Conservation (phyloP, 2,113 vertebrate genomes). For the Raphicerus campestris region DNA sequence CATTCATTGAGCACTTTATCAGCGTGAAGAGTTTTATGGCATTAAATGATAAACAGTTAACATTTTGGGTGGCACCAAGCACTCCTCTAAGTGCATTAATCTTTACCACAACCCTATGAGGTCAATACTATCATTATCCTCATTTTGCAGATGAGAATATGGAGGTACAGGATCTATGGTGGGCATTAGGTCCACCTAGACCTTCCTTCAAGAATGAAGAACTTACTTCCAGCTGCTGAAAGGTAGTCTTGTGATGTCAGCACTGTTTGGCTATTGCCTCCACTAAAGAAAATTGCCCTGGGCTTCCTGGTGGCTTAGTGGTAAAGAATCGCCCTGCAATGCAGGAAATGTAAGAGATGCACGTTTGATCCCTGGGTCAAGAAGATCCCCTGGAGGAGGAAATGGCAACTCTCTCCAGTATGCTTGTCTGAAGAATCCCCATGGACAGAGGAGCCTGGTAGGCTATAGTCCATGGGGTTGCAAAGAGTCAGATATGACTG, state of each 20-base stretch:
- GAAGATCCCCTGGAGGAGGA: not conserved
- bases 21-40: not conserved
- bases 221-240: not conserved
- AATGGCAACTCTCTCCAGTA: not conserved
- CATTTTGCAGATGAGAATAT: not conserved
- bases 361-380: not conserved
- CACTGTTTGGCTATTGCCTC: not conserved
- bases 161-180: not conserved
- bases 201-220: not conserved
- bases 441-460: not conserved
- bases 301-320: not conserved
- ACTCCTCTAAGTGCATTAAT: not conserved
- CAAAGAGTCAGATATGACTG: not conserved
- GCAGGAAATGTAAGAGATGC: not conserved
- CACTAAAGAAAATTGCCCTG: not conserved
- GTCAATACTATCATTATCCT: not conserved
- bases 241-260: not conserved
- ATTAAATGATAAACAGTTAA: not conserved
- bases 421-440: not conserved
- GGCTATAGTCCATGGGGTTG: not conserved
- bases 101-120: not conserved
- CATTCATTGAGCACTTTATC: not conserved
- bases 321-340: not conserved
- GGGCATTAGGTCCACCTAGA: not conserved
- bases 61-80: not conserved